Evolutionary conservation across 2,888 invertebrate genomes (phyloP).

Genomic region (Lasioglossum zephyrum): DNA sequence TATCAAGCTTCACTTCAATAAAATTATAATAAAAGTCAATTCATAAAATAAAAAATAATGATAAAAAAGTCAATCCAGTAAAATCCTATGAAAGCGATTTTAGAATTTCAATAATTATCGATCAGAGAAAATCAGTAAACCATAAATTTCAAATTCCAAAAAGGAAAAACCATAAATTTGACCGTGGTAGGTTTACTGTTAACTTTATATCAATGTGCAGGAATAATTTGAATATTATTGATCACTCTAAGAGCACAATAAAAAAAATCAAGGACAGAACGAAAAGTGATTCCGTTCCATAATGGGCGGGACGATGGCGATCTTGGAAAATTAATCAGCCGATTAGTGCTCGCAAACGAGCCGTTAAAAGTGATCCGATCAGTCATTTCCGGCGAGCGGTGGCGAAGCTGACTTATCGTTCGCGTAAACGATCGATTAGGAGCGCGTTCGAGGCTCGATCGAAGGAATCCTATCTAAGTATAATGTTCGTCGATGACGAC

Average conservation of each 20-base stretch:
- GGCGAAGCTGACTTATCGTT: slow-evolving; percentile 31
- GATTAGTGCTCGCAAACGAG: slow-evolving; percentile 35
- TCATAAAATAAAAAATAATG: too few species aligned
- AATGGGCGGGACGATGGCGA: neutral
- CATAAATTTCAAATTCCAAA: too few species aligned
- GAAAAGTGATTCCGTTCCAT: neutral
- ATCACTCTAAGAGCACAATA: neutral
- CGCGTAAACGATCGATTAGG: slow-evolving; percentile 53
- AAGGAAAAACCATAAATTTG: too few species aligned
- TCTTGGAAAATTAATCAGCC: slow-evolving; percentile 37
- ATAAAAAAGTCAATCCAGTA: too few species aligned
- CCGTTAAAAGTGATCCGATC: slow-evolving; percentile 45
- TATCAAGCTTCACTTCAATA: too few species aligned
- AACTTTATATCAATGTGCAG: too few species aligned
- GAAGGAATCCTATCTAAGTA: slow-evolving; percentile 57
- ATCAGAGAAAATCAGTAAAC: too few species aligned
- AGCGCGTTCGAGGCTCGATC: slow-evolving; percentile 31
- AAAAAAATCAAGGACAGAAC: neutral
- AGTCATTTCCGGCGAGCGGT: slow-evolving; percentile 40
- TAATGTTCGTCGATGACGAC: neutral
- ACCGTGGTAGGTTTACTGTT: too few species aligned
- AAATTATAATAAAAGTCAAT: too few species aligned
- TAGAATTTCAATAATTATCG: too few species aligned
- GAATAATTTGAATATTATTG: neutral
- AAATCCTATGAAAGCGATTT: too few species aligned